A percentile compares a stretch with the other conserved stretches of the same genome.
Conservation (phyloP, 64 coral and sea anemone genomes). For the Astreopora myriophthalma region DNA sequence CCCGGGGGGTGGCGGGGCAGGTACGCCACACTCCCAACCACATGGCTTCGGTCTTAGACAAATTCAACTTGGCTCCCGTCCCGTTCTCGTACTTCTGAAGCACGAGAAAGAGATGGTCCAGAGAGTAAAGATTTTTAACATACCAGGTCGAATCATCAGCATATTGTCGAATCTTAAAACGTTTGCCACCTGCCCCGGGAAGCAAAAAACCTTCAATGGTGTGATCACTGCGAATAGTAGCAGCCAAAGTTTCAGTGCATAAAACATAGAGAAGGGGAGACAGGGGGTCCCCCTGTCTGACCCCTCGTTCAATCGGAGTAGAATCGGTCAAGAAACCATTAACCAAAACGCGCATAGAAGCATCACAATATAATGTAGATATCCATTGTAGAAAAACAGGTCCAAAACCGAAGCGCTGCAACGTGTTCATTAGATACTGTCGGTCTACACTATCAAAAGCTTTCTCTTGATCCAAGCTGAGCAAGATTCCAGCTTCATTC, state of each 20-base stretch:
- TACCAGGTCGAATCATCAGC: slow-evolving; percentile 57
- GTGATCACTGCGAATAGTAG: background rate
- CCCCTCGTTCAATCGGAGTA: background rate
- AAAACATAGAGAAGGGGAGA: slow-evolving; percentile 31
- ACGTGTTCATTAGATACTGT: background rate
- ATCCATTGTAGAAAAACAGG: background rate
- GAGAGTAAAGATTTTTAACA: background rate
- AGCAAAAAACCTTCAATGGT: background rate
- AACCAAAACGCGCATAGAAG: background rate
- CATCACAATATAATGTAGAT: background rate
- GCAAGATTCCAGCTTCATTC: background rate
- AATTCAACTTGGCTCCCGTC: background rate
- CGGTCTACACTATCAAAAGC: slow-evolving; percentile 12
- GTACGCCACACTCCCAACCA: background rate
- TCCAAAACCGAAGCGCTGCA: background rate
- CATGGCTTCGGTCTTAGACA: slow-evolving; percentile 1
- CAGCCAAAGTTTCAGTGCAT: background rate
- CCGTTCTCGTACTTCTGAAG: background rate
- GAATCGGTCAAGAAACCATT: background rate
- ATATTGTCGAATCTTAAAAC: slow-evolving; percentile 31
- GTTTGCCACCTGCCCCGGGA: background rate
- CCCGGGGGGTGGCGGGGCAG: background rate
- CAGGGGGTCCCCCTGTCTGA: background rate
- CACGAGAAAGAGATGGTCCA: background rate
- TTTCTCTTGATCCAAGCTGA: slow-evolving; percentile 3